Percentiles rank a stretch among this genome's conserved stretches.
Evolutionary conservation across 2,797 vertebrate species (phyloP).

Genomic region (Tokudaia tokunoshimensis): DNA sequence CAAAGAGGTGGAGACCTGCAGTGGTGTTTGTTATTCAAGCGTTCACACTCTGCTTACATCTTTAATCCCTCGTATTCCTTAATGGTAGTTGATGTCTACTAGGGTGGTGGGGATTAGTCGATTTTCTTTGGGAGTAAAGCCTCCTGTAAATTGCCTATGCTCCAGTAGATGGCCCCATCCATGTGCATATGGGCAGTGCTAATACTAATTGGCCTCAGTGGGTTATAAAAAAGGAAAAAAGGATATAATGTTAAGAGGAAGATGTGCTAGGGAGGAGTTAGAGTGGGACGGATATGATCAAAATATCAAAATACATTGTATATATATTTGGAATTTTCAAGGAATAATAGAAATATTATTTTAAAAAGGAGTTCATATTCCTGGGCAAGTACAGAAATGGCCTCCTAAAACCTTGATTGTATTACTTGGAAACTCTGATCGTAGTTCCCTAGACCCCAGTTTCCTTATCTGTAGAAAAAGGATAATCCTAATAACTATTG

Average conservation of each 20-base stretch:
- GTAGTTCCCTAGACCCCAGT: neutral
- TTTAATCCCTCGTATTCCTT: neutral
- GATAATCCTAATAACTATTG: neutral
- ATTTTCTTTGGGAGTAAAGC: neutral
- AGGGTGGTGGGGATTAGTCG: neutral
- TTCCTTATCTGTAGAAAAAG: slow-evolving; percentile 31
- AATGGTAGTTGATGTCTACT: neutral
- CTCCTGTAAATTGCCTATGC: neutral
- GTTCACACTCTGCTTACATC: neutral
- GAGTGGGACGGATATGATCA: too few relatives aligned
- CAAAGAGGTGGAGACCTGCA: neutral
- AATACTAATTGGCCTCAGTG: neutral
- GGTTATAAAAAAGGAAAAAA: neutral
- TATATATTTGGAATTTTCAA: neutral
- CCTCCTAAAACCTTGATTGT: slow-evolving; percentile 30
- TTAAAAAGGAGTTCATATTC: neutral
- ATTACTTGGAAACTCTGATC: slow-evolving; percentile 6
- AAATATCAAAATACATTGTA: neutral
- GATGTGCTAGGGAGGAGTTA: neutral
- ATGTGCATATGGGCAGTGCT: neutral
- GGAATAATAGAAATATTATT: neutral
- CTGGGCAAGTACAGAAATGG: neutral
- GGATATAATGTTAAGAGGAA: neutral
- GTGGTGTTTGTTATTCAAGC: neutral
- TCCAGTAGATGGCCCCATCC: neutral